Evolutionary conservation across 2,113 vertebrate genomes (phyloP).

Genomic region (Rhabdomys dilectus): DNA sequence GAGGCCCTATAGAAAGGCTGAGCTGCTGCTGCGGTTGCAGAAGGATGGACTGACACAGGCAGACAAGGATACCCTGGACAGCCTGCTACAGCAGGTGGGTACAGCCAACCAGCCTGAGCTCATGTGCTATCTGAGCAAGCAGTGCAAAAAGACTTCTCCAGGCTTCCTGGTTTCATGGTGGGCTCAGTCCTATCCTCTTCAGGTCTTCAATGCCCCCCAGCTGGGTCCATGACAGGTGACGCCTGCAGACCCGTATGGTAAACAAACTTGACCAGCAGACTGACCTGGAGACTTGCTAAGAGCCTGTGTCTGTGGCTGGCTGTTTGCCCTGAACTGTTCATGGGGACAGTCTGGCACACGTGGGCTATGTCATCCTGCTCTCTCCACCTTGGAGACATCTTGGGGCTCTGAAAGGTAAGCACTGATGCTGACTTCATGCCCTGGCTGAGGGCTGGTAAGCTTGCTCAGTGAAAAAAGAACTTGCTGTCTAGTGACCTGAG

Average conservation of each 20-base stretch:
- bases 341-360: too few relatives aligned
- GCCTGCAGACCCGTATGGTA: background rate
- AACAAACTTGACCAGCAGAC: background rate
- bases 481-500: background rate
- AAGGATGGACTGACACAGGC: conserved; percentile 93
- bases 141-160: background rate
- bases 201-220: too few relatives aligned
- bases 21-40: conserved; percentile 95
- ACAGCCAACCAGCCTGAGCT: background rate
- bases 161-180: background rate
- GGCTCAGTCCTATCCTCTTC: background rate
- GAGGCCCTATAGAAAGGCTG: conserved; percentile 97
- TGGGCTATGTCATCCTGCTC: background rate
- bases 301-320: background rate
- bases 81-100: conserved; percentile 95
- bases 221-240: background rate
- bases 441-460: background rate
- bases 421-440: background rate
- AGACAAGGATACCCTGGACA: conserved; percentile 95
- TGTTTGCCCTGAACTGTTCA: background rate
- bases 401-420: background rate
- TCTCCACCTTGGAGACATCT: background rate
- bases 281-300: background rate
- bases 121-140: background rate
- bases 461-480: background rate